Conservation (phyloP, 2,888 invertebrate genomes). For the Anodontia alba region DNA sequence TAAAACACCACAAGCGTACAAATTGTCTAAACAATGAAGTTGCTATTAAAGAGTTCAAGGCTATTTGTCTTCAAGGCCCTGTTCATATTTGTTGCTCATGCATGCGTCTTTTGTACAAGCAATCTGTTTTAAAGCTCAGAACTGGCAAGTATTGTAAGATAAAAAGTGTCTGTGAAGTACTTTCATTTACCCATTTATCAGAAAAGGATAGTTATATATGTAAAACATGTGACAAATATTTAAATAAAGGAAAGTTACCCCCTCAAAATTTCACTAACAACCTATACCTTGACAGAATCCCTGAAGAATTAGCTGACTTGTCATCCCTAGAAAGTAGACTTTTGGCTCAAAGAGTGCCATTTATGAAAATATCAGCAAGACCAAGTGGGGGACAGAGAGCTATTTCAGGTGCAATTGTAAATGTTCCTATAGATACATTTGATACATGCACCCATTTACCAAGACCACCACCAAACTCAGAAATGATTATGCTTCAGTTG, state of each 20-base stretch:
- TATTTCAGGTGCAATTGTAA: slow-evolving; percentile 30
- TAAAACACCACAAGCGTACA: too few relatives aligned
- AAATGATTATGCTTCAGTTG: slow-evolving; percentile 18
- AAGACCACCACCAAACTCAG: slow-evolving; percentile 12
- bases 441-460: slow-evolving; percentile 13
- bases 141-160: slow-evolving; percentile 8
- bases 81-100: slow-evolving; percentile 15
- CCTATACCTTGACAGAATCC: not conserved
- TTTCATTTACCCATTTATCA: too few relatives aligned
- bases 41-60: too few relatives aligned
- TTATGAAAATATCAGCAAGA: slow-evolving; percentile 23
- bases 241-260: slow-evolving; percentile 3
- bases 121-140: slow-evolving; percentile 9
- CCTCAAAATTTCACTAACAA: not conserved
- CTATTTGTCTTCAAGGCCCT: slow-evolving; percentile 13
- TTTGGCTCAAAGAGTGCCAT: slow-evolving; percentile 27
- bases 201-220: not conserved
- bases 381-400: slow-evolving; percentile 28
- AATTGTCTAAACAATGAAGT: too few relatives aligned
- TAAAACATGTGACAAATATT: slow-evolving; percentile 11
- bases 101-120: slow-evolving; percentile 11
- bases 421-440: slow-evolving; percentile 26
- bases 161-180: not conserved
- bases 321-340: slow-evolving; percentile 1
- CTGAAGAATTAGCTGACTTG: slow-evolving; percentile 5